Base-by-base conservation (phyloP, 2,113 vertebrate species). In the Tretioscincus oriximinensis region DNA sequence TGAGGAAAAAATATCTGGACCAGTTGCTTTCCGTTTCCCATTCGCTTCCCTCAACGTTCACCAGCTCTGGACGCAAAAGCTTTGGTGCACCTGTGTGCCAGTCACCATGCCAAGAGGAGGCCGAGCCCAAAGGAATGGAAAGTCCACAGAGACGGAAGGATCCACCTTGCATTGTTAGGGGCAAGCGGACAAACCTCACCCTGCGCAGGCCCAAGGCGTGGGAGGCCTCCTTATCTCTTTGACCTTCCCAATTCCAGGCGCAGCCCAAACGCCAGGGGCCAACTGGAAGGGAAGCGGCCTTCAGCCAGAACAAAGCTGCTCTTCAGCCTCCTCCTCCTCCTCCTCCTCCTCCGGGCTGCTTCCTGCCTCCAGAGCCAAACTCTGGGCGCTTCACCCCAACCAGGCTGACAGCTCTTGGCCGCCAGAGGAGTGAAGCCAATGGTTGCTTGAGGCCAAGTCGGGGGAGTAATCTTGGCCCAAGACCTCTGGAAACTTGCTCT, bases 281-380 rank as follows among this genome's bases (percentile, higher is more conserved):
- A 9, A 3, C 85, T n/a, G 16, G 77, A n/a, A 81, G 84, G 26
- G 72, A 74, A 83, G 80, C 69, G 82, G 28, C 82, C 86, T 83
- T 76, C 82, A 86, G 90, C 89, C 89, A 91, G 86, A 87, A 64
- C 67, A 76, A 80, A 73, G 1, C 87, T 84, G 85, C 75, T 71
- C 81, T 88, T 82, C 76, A 81, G 74, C 87, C 77, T 86, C 74
- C 75, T 0, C 0, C 68, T 51, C 76, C 35, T 41, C 65, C 71
- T 82, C 71, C 77, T 86, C 74, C 75, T 0, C 0, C 68, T 51
- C 76, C 35, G 5, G 35, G 35, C 35, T 41, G 66, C 73, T 0
- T 0, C 61, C 41, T 2, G 0, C 5, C 71, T 68, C 28, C 90
- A 86, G 88, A 91, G 92, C 84, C 86, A 90, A 84, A 80, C 41